phyloP scores from a whole-genome alignment of 2,113 vertebrate genomes.

The Lagopus muta region DNA sequence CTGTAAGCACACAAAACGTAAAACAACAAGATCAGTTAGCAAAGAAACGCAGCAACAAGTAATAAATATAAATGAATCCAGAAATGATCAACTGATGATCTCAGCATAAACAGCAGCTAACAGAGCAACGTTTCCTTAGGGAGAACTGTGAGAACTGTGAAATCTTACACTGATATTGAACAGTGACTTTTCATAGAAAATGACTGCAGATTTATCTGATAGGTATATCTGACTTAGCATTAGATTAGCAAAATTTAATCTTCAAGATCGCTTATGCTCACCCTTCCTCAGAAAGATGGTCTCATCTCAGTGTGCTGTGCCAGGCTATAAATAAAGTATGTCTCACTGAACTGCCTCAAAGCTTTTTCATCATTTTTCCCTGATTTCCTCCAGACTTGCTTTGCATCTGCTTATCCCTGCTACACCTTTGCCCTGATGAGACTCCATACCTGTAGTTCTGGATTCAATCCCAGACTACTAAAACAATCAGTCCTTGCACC shows the following conservation, averaged over 20 bases:
- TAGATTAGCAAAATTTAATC: slow-evolving; percentile 48
- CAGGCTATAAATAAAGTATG: slow-evolving; percentile 41
- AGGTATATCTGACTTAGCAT: slow-evolving; percentile 24
- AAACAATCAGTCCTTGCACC: not conserved
- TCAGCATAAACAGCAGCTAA: not conserved
- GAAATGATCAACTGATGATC: slow-evolving; percentile 11
- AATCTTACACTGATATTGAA: slow-evolving; percentile 6
- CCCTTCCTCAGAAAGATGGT: not conserved
- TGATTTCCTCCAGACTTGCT: not conserved
- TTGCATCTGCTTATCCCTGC: not conserved
- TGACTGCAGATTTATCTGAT: slow-evolving; percentile 35
- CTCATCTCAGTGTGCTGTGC: not conserved
- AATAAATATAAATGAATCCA: slow-evolving; percentile 15
- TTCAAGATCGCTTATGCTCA: not conserved
- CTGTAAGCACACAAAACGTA: not conserved
- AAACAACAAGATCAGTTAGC: not conserved
- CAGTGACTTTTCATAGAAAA: slow-evolving; percentile 28
- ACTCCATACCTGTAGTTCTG: not conserved
- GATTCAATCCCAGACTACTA: not conserved
- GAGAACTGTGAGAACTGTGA: slow-evolving; percentile 31
- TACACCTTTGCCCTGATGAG: not conserved
- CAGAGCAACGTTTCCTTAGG: not conserved
- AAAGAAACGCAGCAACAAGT: not conserved
- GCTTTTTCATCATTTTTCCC: not conserved
- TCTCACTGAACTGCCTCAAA: not conserved